Percentiles rank a stretch among this genome's conserved stretches.
phyloP scores from a whole-genome alignment of 2,888 invertebrate genomes.

The Gortyna flavago region DNA sequence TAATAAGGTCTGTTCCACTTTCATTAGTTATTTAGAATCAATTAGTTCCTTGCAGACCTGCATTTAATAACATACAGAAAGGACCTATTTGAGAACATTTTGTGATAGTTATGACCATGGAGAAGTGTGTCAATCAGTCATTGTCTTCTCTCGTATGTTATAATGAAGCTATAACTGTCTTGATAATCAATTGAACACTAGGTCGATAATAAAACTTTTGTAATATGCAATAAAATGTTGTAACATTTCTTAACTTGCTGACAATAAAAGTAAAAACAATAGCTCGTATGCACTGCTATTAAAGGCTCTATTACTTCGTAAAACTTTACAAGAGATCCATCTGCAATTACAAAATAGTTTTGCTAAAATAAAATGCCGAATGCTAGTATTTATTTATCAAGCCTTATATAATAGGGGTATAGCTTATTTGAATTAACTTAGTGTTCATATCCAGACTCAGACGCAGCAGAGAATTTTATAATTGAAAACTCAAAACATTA shows the following conservation, averaged over 20 bases:
- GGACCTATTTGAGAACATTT: background rate
- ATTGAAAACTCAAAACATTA: background rate
- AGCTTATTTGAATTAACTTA: background rate
- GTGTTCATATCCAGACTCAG: too few relatives aligned
- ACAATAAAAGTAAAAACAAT: slow-evolving; percentile 39
- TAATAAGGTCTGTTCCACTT: background rate
- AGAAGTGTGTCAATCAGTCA: slow-evolving; percentile 24
- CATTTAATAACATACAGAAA: background rate
- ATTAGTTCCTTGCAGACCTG: background rate
- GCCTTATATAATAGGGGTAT: too few relatives aligned
- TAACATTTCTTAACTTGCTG: slow-evolving; percentile 34
- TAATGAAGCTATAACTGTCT: slow-evolving; percentile 6
- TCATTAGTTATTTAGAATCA: too few relatives aligned
- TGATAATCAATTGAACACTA: slow-evolving; percentile 21
- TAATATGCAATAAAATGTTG: slow-evolving; percentile 39
- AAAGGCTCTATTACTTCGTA: slow-evolving; percentile 1
- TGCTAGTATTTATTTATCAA: background rate
- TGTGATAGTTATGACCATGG: slow-evolving; percentile 1
- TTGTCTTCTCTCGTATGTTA: slow-evolving; percentile 4
- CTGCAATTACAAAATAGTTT: background rate
- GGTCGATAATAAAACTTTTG: slow-evolving; percentile 23
- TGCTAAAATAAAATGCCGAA: background rate
- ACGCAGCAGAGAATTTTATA: background rate
- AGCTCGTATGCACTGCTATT: slow-evolving; percentile 5
- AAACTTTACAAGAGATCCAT: background rate